Base-by-base conservation (phyloP, 92 coral and sea anemone species). In the Paramuricea clavata region DNA sequence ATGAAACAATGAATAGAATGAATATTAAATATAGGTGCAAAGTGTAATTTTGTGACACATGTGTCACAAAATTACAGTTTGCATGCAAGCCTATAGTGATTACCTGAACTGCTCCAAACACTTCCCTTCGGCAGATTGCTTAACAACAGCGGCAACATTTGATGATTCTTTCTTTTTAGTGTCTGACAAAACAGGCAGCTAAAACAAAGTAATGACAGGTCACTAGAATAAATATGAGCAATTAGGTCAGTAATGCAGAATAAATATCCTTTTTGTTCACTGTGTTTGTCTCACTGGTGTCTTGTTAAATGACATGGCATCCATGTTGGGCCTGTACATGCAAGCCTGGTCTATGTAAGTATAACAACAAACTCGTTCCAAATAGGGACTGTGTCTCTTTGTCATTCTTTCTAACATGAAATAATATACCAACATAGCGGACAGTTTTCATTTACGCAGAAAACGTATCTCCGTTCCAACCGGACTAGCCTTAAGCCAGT, bases 41-140 rank as follows among this genome's bases (percentile, higher is more conserved):
- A 5, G 30, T 17, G 12, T 6, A 28, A 21, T 25, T n/a, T 23
- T 21, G 25, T 50, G 10, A 12, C 21, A n/a, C n/a, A 27, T 6
- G 1, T 65, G 19, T 69, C 3, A 34, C 42, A 30, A 28, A 34
- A 69, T 69, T 13, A 44, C 16, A 82, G 39, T 10, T 17, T 27
- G 19, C 11, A 21, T 23, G 23, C 36, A 28, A 31, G 26, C 23
- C 26, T 30, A n/a, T 28, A 13, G 22, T 9, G 39, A 21, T 5
- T 87, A 95, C 98, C 98, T 95, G 91, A 95, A 95, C 49, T 91
- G 86, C 56, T 95, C 98, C 72, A 95, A 90, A 12, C 96, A 92
- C 49, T 92, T 75, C 35, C 96, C 95, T 76, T 95, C 98, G 1
- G 96, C 93, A 39, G 98, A 91, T 77, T 92, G 98, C 78, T 92